These are phyloP conservation scores for Platygyra sinensis DNA, from an alignment of 64 coral and sea anemone genomes.

Conservation along the genomic window DNA sequence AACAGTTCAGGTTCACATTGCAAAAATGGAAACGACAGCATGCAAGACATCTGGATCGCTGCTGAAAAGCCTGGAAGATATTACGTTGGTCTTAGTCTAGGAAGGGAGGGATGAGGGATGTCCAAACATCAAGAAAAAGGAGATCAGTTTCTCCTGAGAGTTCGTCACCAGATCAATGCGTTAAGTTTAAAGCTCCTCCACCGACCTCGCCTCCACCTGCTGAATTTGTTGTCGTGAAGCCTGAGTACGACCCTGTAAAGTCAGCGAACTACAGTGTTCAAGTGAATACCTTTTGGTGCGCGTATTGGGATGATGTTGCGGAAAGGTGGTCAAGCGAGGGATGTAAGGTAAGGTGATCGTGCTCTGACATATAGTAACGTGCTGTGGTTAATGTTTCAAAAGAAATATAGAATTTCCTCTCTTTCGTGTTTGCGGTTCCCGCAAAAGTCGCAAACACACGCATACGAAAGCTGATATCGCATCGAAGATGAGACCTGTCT, in stretches of 20 bases:
- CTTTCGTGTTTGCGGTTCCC: too few relatives aligned
- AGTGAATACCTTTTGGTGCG: conserved; percentile 31
- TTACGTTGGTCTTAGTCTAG: not conserved
- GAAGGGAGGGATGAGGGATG: too few relatives aligned
- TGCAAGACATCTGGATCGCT: not conserved
- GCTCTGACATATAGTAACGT: too few relatives aligned
- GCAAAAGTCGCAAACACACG: too few relatives aligned
- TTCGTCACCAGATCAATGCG: conserved; percentile 2
- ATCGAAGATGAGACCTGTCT: too few relatives aligned
- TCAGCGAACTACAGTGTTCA: conserved; percentile 49
- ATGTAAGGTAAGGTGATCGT: conserved; percentile 18
- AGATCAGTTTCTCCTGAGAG: not conserved
- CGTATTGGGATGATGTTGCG: conserved; percentile 33
- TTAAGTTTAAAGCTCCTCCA: conserved; percentile 60
- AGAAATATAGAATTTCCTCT: too few relatives aligned
- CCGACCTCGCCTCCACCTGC: conserved; percentile 5
- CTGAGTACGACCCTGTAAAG: conserved; percentile 32
- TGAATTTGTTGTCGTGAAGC: not conserved
- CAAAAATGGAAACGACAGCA: too few relatives aligned
- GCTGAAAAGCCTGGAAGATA: not conserved
- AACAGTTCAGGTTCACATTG: not conserved
- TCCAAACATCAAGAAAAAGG: not conserved
- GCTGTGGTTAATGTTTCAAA: too few relatives aligned
- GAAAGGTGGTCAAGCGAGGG: conserved; percentile 50
- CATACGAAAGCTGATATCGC: too few relatives aligned